Evolutionary conservation across 2,888 invertebrate genomes (phyloP), one percentile per base, ranked within the genome.

Genomic region (Lasioglossum leucozonium): DNA sequence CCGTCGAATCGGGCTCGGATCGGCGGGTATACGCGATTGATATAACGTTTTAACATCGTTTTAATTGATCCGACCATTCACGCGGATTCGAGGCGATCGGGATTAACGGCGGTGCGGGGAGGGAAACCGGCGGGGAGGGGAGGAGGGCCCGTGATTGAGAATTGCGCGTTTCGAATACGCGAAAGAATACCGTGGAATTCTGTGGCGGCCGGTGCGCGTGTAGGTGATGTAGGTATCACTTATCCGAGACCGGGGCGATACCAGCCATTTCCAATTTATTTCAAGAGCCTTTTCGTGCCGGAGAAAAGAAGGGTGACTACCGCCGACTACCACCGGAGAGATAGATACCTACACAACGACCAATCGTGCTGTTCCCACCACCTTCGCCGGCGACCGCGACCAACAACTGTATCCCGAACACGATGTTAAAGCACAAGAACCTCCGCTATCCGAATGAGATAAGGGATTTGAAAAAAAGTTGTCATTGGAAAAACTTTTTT

Each of bases 261-360:
- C 92, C 92, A 93, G 91, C 93, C 92, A 93, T 94, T 94, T 94
- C 94, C 94, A 94, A 94, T 94, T 94, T 94, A 94, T 93, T 93
- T 94, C 93, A 93, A 94, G 94, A 91, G 92, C 92, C 93, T 93
- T 93, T 92, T 92, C 90, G 91, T 91, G 91, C 89, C 89, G 89
- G 90, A 91, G 90, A 90, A 91, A 91, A 91, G 91, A 91, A 91
- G 92, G 92, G 91, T 92, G 89, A 37, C 67, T 67, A 67, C 37
- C 34, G 22, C 2, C 22, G 37, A 67, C 34, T 67, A 67, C 65
- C 65, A 65, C 30, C 30, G 18, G 65, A 37, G 30, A 30, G 65
- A 65, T 51, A 51, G 65, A 65, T 51, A 51, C 65, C 65, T 65
- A 65, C 34, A 65, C 65, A 65, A 65, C 65, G 65, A 65, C 65